Conservation (phyloP, 2,113 vertebrate genomes). For the Hirundichthys speculiger region DNA sequence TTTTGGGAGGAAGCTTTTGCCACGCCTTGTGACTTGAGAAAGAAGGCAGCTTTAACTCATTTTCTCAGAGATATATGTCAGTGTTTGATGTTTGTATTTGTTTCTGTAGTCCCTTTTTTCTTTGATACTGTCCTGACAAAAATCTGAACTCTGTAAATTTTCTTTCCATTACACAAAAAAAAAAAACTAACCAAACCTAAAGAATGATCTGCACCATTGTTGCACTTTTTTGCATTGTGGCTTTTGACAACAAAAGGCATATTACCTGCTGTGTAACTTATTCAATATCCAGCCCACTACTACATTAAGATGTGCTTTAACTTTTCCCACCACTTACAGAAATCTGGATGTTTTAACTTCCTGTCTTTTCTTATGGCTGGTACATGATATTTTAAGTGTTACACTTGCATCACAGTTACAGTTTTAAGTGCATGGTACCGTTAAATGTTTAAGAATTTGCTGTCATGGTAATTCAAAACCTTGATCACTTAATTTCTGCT, state of each 20-base stretch:
- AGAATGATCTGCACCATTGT: conserved; percentile 83
- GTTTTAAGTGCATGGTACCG: conserved; percentile 73
- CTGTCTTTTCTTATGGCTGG: conserved; percentile 64
- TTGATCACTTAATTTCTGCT: conserved; percentile 59
- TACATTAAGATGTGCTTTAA: conserved; percentile 70
- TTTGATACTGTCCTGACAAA: conserved; percentile 66
- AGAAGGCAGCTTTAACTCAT: conserved; percentile 81
- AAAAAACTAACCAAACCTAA: conserved; percentile 78
- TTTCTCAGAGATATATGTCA: conserved; percentile 77
- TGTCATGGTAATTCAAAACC: conserved; percentile 56
- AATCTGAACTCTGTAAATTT: conserved; percentile 71
- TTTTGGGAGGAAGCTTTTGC: conserved; percentile 51
- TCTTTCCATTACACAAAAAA: conserved; percentile 71
- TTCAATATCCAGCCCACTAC: conserved; percentile 78
- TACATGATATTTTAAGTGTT: conserved; percentile 54
- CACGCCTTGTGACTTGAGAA: conserved; percentile 77
- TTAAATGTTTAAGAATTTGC: conserved; percentile 65
- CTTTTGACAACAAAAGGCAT: conserved; percentile 75
- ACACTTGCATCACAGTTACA: conserved; percentile 60
- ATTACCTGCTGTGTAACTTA: conserved; percentile 84
- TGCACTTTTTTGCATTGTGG: conserved; percentile 80
- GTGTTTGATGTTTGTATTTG: conserved; percentile 74
- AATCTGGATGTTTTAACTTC: conserved; percentile 59
- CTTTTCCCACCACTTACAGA: conserved; percentile 59
- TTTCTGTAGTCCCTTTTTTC: conserved; percentile 62